Base-by-base conservation (phyloP, 1,140 invertebrate genomes). In the Ceratosolen solmsi region DNA sequence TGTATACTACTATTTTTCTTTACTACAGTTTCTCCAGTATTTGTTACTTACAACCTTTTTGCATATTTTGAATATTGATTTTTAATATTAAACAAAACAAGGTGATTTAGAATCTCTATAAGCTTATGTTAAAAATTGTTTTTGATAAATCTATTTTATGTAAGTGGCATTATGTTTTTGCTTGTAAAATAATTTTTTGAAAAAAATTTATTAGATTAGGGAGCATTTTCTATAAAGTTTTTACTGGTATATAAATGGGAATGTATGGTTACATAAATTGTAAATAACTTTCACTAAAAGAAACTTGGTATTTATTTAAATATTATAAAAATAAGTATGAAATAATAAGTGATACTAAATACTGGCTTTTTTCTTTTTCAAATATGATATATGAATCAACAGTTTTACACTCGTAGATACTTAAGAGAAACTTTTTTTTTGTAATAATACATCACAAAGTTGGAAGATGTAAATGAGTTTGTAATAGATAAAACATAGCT, bases 11-110 rank as follows among this genome's bases (percentile, higher is more conserved):
- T 79, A 33, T 74, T 65, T 68, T n/a, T 41, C 27, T 68, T 75
- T 25, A 79, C 41, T 65, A 60, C 38, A 75, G 25, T 75, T 68
- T 63, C 36, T 75, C 70, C 72, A 78, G 33, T 79, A 75, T 83
- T 77, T 82, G 41, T 56, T 76, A 60, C n/a, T 82, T 65, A 54
- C 51, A 54, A 22, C 51, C 27, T 38, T 54, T 75, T 81, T 25
- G 30, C 36, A 15, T 49, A n/a, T 49, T 54, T 4, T 78, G 46
- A 17, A 17, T 60, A 27, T 25, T 22, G 41, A 68, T 68, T 33
- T 9, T 54, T 13, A 54, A 78, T 54, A 36, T 78, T 78, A 9
- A 46, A 46, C 51, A 33, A 46, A 72, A 27, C 8, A 49, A 60
- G 22, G 38, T 60, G 38, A 76, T 63, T 63, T 8, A 15, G 25